phyloP scores from a whole-genome alignment of 2,888 invertebrate species.

The Malachius bipustulatus region DNA sequence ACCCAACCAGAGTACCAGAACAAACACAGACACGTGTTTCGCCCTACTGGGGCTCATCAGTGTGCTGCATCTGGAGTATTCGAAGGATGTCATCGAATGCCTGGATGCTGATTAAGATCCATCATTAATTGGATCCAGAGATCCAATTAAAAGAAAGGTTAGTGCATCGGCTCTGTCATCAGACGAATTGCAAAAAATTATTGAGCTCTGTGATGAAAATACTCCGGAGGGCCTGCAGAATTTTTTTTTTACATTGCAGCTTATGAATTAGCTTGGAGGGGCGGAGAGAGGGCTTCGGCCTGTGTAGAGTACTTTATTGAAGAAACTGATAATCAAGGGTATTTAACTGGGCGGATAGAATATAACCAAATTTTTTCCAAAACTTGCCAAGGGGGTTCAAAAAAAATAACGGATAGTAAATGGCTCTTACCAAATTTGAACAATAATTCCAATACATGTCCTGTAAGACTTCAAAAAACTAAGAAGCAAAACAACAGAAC shows the following conservation, averaged over 20 bases:
- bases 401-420: background rate
- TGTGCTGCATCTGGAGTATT: no score
- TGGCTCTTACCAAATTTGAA: background rate
- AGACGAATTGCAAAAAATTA: background rate
- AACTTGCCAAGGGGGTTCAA: slow-evolving; percentile 1
- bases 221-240: background rate
- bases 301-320: background rate
- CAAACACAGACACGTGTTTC: no score
- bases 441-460: background rate
- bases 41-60: no score
- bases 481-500: background rate
- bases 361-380: slow-evolving; percentile 2
- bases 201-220: background rate
- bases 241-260: background rate
- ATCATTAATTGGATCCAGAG: no score
- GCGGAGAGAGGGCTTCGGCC: background rate
- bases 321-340: background rate
- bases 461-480: background rate
- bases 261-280: slow-evolving; percentile 1
- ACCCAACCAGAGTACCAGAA: no score
- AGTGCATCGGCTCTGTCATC: background rate
- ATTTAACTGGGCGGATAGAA: background rate
- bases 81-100: no score
- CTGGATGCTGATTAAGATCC: no score
- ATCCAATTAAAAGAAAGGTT: background rate